Percentiles rank a stretch among this genome's conserved stretches.
Evolutionary conservation across 2,113 vertebrate species (phyloP).

Genomic region (Mystacornis crossleyi): DNA sequence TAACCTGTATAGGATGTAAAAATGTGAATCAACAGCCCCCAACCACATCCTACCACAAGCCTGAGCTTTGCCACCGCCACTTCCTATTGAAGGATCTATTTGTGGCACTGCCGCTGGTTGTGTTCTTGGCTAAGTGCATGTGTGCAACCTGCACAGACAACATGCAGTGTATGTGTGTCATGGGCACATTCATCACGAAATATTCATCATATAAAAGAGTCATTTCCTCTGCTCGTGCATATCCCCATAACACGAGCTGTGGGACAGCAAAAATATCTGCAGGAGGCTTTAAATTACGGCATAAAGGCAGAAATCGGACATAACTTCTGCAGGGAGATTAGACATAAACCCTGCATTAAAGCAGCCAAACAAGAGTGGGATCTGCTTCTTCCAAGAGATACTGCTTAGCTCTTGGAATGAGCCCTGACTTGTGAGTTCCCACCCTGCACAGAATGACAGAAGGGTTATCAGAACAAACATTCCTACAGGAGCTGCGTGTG

Average conservation of each 20-base stretch:
- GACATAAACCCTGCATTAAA: neutral
- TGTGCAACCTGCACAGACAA: neutral
- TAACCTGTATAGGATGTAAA: neutral
- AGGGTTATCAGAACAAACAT: neutral
- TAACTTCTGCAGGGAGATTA: neutral
- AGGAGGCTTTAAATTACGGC: neutral
- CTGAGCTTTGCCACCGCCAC: neutral
- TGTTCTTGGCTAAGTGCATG: neutral
- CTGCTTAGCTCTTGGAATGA: neutral
- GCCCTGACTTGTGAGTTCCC: neutral
- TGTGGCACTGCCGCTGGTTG: neutral
- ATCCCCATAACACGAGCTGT: neutral
- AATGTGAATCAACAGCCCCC: neutral
- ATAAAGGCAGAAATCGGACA: neutral
- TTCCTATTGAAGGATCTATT: slow-evolving; percentile 39
- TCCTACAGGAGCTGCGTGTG: neutral
- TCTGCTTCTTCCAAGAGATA: neutral
- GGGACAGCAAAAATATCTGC: neutral
- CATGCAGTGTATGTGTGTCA: fast-evolving
- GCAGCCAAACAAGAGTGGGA: neutral
- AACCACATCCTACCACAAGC: slow-evolving; percentile 59
- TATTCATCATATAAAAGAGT: neutral
- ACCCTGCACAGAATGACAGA: neutral
- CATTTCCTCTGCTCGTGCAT: neutral
- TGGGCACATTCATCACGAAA: neutral